Evolutionary conservation across 2,113 vertebrate genomes (phyloP), one percentile per base, ranked within the genome.

Genomic region (Rutilus rutilus): DNA sequence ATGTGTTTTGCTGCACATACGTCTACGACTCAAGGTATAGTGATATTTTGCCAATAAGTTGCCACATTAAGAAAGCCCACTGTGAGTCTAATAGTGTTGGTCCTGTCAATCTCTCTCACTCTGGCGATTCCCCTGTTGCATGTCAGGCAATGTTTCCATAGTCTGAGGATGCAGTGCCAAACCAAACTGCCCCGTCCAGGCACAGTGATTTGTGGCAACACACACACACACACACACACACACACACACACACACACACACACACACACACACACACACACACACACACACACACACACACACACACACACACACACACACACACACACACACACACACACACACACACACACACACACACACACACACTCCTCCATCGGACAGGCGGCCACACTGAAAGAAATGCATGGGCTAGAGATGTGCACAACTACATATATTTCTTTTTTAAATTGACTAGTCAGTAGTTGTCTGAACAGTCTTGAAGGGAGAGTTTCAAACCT

Each of bases 21-120:
- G 7, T 59, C 27, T 47, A 42, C 14, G 17, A 8, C 64, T 54
- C 5, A 36, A 69, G 62, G 42, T 50, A 67, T 30, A 33, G 45
- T 1, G 15, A 50, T 7, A 8, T 52, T 69, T 52, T 23, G 45
- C 62, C 80, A 82, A 52, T 50, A 50, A 67, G 8, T 52, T 21
- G 3, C 25, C 62, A 69, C 80, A 52, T 82, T 39, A 64, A 25
- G 30, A 67, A 27, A 33, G 79, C 79, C 30, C 60, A 65, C 79
- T 47, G 60, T 82, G 42, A 67, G 77, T 14, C 42, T 67, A 69
- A 33, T 69, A 36, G 80, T 64, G 80, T 82, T 67, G 64, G 80
- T 69, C 62, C 45, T 82, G 80, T 83, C 79, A 76, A 81, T 82
- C 54, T 82, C 67, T 85, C 52, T 36, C 33, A 21, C 52, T 83